Percentiles rank a stretch among this genome's conserved stretches.
Conservation (phyloP, 1,140 invertebrate species). For the Bombus huntii region DNA sequence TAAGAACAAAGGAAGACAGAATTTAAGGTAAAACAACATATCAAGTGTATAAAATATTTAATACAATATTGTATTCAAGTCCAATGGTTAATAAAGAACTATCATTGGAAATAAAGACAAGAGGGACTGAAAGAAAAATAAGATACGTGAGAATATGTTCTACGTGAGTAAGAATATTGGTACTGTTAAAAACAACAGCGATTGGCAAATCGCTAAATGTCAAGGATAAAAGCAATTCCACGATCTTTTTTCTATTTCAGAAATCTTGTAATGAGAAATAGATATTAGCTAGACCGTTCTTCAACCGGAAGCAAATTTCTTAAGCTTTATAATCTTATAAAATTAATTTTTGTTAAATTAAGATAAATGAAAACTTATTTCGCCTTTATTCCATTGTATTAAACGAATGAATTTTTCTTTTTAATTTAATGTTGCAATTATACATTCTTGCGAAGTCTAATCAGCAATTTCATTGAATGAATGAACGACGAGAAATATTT, state of each 20-base stretch:
- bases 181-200: background rate
- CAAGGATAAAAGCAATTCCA: constrained; percentile 25
- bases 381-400: too few relatives aligned
- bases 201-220: constrained; percentile 9
- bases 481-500: background rate
- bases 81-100: too few relatives aligned
- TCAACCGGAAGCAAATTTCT: background rate
- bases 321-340: background rate
- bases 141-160: background rate
- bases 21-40: too few relatives aligned
- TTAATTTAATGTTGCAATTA: too few relatives aligned
- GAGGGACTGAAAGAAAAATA: background rate
- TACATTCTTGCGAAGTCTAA: too few relatives aligned
- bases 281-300: background rate
- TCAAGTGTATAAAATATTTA: too few relatives aligned
- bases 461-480: background rate
- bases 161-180: background rate
- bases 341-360: background rate
- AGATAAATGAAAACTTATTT: too few relatives aligned
- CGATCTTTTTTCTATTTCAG: background rate
- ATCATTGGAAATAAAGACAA: too few relatives aligned
- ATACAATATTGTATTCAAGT: too few relatives aligned
- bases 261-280: background rate
- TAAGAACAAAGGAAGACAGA: too few relatives aligned
- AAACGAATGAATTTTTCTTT: background rate